These are phyloP conservation scores for Drosophila trapezifrons DNA, from an alignment of 1,140 invertebrate species.

Conservation along the genomic window DNA sequence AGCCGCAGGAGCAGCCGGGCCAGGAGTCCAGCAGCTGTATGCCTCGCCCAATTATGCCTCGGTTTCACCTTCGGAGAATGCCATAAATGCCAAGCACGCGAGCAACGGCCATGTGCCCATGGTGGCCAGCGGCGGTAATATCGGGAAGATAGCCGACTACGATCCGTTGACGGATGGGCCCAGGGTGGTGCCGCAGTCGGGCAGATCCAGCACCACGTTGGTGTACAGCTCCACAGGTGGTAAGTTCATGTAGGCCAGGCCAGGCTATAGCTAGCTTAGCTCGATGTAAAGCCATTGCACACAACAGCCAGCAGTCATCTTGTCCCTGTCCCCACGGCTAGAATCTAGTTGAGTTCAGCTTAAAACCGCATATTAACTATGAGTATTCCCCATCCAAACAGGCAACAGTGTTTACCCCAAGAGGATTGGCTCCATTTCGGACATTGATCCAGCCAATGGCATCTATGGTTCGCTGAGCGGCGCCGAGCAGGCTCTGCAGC, in stretches of 20 bases:
- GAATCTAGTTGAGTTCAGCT: background rate
- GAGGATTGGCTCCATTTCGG: constrained; percentile 95
- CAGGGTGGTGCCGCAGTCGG: constrained; percentile 90
- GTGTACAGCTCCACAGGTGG: constrained; percentile 90
- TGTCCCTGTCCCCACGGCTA: constrained; percentile 57
- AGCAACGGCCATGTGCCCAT: constrained; percentile 63
- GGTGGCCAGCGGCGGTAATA: constrained; percentile 54
- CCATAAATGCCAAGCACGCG: constrained; percentile 55
- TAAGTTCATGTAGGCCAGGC: constrained; percentile 53
- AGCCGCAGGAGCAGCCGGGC: background rate
- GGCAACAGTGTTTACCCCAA: constrained; percentile 85
- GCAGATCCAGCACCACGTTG: constrained; percentile 90
- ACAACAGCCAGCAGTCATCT: constrained; percentile 45
- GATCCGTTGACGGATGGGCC: constrained; percentile 90
- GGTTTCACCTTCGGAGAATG: constrained; percentile 68
- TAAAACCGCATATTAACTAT: background rate
- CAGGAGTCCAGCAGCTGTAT: constrained; percentile 68
- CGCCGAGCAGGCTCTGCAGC: constrained; percentile 72
- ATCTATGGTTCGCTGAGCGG: constrained; percentile 91
- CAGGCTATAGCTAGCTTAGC: constrained; percentile 55
- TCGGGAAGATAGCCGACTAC: constrained; percentile 92
- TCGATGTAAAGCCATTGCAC: constrained; percentile 40
- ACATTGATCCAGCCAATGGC: constrained; percentile 97
- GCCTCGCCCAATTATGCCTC: constrained; percentile 69
- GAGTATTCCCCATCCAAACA: constrained; percentile 12